A percentile compares a stretch with the other conserved stretches of the same genome.
These are phyloP conservation scores for Australoheros facetus DNA, from an alignment of 2,797 vertebrate genomes.

Conservation along the genomic window DNA sequence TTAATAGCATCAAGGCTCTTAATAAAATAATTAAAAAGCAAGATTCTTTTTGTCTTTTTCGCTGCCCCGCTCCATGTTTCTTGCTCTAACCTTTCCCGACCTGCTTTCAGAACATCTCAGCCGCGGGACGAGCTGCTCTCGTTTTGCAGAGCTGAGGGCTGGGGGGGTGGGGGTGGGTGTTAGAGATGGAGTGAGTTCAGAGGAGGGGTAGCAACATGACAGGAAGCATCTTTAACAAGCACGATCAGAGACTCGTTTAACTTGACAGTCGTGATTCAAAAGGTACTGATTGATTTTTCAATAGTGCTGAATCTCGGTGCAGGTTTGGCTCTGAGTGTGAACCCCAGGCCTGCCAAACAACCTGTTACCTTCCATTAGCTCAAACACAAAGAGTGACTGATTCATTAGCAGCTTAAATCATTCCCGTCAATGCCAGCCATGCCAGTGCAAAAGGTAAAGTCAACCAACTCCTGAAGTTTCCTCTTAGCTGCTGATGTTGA, in stretches of 20 bases:
- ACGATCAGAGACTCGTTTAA: conserved; percentile 40
- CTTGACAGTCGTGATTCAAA: conserved; percentile 38
- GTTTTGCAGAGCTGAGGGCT: conserved; percentile 33
- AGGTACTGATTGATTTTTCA: conserved; percentile 34
- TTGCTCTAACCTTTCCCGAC: conserved; percentile 73
- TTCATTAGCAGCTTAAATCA: conserved; percentile 2
- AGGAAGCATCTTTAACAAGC: conserved; percentile 56
- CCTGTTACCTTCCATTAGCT: background rate
- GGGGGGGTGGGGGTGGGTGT: background rate
- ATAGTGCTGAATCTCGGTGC: background rate
- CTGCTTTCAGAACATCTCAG: conserved; percentile 71
- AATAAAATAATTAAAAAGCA: conserved; percentile 81
- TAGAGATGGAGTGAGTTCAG: conserved; percentile 11
- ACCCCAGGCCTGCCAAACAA: background rate
- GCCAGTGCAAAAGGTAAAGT: conserved; percentile 5
- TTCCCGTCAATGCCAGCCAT: background rate
- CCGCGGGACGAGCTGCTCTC: conserved; percentile 49
- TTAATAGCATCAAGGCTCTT: conserved; percentile 82
- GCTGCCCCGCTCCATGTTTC: conserved; percentile 69
- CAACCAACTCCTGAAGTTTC: conserved; percentile 32
- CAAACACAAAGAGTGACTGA: conserved; percentile 18
- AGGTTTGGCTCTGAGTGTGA: background rate
- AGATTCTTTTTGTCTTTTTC: conserved; percentile 78
- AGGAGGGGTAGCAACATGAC: conserved; percentile 31
- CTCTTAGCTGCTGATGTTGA: conserved; percentile 46